Conservation (phyloP, 2,797 vertebrate species). For the Macropus fuliginosus region DNA sequence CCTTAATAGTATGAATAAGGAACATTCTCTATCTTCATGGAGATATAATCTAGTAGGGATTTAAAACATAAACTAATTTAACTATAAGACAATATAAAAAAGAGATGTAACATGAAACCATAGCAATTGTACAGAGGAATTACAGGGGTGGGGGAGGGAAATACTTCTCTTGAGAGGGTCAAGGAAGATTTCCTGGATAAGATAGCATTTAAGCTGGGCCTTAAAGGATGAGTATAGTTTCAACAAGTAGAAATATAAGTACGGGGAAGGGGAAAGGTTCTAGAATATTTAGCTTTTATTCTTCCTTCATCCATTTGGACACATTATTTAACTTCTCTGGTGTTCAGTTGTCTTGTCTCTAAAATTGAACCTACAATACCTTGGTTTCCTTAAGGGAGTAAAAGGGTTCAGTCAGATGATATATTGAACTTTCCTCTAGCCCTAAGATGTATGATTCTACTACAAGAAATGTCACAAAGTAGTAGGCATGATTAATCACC, state of each 20-base stretch:
- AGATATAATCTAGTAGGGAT: not conserved
- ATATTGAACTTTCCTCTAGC: not conserved
- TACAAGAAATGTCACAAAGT: not conserved
- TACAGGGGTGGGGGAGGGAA: not conserved
- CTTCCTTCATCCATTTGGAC: not conserved
- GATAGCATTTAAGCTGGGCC: not conserved
- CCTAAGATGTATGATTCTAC: conserved; percentile 1
- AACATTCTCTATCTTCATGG: not conserved
- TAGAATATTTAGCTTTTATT: not conserved
- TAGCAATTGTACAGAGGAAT: not conserved
- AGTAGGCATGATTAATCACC: not conserved
- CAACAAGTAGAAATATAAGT: not conserved
- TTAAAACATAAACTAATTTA: not conserved
- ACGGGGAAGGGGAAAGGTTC: not conserved
- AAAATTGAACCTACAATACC: not conserved
- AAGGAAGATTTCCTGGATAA: not conserved
- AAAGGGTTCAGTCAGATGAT: not conserved
- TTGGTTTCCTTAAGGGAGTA: not conserved
- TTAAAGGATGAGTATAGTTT: not conserved
- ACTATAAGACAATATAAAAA: not conserved
- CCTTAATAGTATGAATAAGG: not conserved
- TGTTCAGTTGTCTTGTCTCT: not conserved
- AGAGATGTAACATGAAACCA: not conserved
- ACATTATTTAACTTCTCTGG: conserved; percentile 10
- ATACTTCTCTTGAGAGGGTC: not conserved